These are phyloP conservation scores for Vombatus ursinus DNA, from an alignment of 2,113 vertebrate genomes.

Conservation along the genomic window DNA sequence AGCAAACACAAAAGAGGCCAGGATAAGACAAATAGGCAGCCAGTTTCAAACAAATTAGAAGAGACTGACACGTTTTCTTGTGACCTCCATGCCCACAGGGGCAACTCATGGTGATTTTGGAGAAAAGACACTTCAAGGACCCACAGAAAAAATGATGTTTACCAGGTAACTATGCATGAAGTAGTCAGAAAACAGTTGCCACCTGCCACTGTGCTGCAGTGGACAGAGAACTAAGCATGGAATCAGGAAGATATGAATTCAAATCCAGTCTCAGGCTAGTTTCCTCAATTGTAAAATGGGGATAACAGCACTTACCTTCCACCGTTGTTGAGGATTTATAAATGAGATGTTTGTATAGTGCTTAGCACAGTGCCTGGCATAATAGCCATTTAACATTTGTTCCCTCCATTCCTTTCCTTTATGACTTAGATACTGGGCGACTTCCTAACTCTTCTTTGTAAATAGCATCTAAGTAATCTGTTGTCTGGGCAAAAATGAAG, in stretches of 20 bases:
- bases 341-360: background rate
- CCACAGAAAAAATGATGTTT: background rate
- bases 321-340: background rate
- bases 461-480: background rate
- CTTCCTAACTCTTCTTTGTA: background rate
- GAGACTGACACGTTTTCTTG: background rate
- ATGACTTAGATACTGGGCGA: background rate
- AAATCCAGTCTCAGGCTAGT: background rate
- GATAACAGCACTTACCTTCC: background rate
- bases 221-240: background rate
- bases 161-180: background rate
- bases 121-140: background rate
- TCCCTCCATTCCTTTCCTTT: background rate
- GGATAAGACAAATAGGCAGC: background rate
- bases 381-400: background rate
- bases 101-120: too few species aligned
- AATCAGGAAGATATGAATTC: background rate
- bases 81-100: background rate
- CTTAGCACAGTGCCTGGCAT: background rate
- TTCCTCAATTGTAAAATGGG: background rate
- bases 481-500: background rate
- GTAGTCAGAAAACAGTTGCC: background rate
- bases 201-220: background rate
- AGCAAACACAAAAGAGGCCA: background rate
- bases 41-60: background rate